Conservation (phyloP, 2,888 invertebrate genomes). For the Cataglyphis livida region DNA sequence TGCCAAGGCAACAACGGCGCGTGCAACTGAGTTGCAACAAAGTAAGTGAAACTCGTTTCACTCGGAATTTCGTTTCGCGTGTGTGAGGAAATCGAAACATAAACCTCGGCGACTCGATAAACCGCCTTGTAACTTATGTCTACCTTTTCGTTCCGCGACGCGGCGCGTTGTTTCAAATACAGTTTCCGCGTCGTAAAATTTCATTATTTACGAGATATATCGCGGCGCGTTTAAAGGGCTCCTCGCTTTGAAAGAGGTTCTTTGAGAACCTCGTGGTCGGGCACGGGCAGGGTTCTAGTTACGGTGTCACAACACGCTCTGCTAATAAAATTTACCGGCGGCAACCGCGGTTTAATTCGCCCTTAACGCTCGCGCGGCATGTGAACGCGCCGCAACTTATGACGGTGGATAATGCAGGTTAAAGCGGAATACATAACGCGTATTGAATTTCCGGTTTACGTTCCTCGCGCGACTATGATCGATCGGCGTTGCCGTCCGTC, state of each 20-base stretch:
- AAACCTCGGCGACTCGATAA: constrained; percentile 48
- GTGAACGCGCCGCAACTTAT: constrained; percentile 64
- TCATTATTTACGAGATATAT: constrained; percentile 55
- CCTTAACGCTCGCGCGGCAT: constrained; percentile 74
- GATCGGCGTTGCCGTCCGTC: constrained; percentile 57
- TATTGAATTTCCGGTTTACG: constrained; percentile 63
- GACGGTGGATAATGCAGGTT: constrained; percentile 48
- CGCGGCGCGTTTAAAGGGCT: constrained; percentile 36
- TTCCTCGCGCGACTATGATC: constrained; percentile 61
- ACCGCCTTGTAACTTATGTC: constrained; percentile 47
- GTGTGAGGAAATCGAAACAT: constrained; percentile 32
- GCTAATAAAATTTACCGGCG: constrained; percentile 74
- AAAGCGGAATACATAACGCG: constrained; percentile 67
- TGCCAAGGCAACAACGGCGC: constrained; percentile 39
- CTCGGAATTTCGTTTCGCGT: constrained; percentile 26
- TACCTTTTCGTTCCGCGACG: constrained; percentile 38
- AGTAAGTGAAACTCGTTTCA: constrained; percentile 42
- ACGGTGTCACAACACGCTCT: constrained; percentile 60
- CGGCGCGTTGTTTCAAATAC: constrained; percentile 53
- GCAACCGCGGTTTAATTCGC: constrained; percentile 73
- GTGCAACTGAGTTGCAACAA: constrained; percentile 46
- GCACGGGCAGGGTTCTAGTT: constrained; percentile 61
- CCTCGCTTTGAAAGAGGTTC: constrained; percentile 33
- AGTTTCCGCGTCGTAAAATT: constrained; percentile 53
- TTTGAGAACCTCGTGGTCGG: constrained; percentile 22